Conservation (phyloP, 2,113 vertebrate species). For the Phalacrocorax pelagicus region DNA sequence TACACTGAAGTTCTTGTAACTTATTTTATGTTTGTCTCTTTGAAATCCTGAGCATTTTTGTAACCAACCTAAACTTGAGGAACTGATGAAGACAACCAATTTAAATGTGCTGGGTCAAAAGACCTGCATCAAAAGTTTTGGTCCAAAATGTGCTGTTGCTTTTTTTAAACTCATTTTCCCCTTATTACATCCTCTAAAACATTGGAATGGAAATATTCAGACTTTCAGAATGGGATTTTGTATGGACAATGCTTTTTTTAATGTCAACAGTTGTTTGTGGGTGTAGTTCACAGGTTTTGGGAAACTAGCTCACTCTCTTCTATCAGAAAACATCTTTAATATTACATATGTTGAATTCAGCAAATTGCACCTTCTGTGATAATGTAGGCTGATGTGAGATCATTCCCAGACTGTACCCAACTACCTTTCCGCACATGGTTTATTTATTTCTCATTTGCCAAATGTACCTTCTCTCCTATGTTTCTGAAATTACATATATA, state of each 20-base stretch:
- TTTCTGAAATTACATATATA: background rate
- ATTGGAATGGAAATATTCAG: background rate
- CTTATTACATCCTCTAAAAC: background rate
- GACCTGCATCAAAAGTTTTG: background rate
- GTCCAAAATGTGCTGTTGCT: background rate
- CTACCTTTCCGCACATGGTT: background rate
- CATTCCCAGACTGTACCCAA: background rate
- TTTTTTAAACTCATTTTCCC: background rate
- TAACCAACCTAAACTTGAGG: background rate
- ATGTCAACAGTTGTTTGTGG: conserved; percentile 15
- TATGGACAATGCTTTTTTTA: conserved; percentile 21
- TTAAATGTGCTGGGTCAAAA: background rate
- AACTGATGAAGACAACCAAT: background rate
- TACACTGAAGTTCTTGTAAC: background rate
- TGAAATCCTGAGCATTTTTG: background rate
- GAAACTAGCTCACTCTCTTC: background rate
- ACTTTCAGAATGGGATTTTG: background rate
- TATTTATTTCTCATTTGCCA: background rate
- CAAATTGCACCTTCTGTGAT: background rate
- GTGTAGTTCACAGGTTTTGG: background rate
- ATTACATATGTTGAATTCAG: background rate
- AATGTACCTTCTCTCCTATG: background rate
- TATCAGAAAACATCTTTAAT: background rate
- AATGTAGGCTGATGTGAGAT: background rate
- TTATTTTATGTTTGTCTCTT: background rate